A percentile compares a stretch with the other conserved stretches of the same genome.
These are phyloP conservation scores for Lingula anatina DNA, from an alignment of 2,888 invertebrate species.

Conservation along the genomic window DNA sequence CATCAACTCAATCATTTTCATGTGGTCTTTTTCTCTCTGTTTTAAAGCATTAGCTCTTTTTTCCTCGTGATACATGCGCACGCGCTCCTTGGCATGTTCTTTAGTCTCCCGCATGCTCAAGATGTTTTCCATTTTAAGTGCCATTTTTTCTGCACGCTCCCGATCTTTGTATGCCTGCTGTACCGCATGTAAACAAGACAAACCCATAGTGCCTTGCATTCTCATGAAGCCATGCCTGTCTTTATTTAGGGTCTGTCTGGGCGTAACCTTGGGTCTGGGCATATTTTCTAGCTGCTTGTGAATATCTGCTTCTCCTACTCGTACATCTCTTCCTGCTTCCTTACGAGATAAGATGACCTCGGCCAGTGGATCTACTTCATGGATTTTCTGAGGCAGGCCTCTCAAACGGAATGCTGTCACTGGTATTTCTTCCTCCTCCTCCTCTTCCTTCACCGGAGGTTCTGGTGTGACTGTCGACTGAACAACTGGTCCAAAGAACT, in stretches of 20 bases:
- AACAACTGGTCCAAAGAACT: constrained; percentile 45
- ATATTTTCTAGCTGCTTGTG: constrained; percentile 11
- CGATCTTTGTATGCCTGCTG: constrained; percentile 47
- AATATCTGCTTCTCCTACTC: constrained; percentile 37
- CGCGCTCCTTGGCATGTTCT: constrained; percentile 35
- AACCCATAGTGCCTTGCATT: constrained; percentile 41
- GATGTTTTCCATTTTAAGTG: constrained; percentile 36
- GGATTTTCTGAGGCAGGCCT: constrained; percentile 25
- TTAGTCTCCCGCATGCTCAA: constrained; percentile 36
- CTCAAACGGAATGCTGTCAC: constrained; percentile 31
- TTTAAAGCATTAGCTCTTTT: constrained; percentile 27
- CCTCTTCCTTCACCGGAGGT: constrained; percentile 9
- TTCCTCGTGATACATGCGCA: constrained; percentile 36
- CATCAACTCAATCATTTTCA: constrained; percentile 25
- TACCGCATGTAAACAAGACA: constrained; percentile 45
- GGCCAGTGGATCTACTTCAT: constrained; percentile 27
- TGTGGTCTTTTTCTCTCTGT: constrained; percentile 30
- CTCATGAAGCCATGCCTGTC: constrained; percentile 7
- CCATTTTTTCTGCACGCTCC: constrained; percentile 36
- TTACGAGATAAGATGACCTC: constrained; percentile 38
- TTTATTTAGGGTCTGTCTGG: constrained; percentile 22
- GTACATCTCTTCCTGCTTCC: constrained; percentile 38
- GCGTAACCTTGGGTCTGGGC: constrained; percentile 11
- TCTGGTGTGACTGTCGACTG: constrained; percentile 18
- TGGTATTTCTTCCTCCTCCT: constrained; percentile 26